These are phyloP conservation scores for Dipodomys ordii DNA, from an alignment of 2,113 vertebrate genomes.

Conservation along the genomic window DNA sequence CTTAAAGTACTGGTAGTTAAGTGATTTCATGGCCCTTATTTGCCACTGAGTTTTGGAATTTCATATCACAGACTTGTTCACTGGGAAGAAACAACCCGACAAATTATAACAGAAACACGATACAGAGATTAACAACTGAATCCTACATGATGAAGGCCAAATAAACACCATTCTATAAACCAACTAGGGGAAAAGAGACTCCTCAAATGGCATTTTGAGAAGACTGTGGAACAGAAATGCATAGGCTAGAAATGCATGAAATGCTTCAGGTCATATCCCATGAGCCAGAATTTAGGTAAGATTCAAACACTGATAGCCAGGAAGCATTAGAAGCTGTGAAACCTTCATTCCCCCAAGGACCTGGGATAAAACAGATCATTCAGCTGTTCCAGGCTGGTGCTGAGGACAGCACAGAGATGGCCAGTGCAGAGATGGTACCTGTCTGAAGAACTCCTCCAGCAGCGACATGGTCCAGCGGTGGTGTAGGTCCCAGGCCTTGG, in stretches of 20 bases:
- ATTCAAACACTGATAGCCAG: background rate
- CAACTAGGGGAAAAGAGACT: background rate
- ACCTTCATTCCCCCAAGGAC: background rate
- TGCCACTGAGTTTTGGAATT: conserved; percentile 10
- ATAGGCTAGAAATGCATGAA: background rate
- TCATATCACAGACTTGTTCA: background rate
- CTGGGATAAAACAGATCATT: too few species aligned
- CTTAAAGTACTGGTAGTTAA: background rate
- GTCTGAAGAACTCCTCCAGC: conserved; percentile 98
- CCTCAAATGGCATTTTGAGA: background rate
- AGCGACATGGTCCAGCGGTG: conserved; percentile 98
- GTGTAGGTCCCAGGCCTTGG: conserved; percentile 97
- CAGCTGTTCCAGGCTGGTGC: background rate
- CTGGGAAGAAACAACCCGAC: background rate
- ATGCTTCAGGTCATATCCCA: background rate
- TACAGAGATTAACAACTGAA: background rate
- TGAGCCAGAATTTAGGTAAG: conserved; percentile 2
- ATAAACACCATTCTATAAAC: background rate
- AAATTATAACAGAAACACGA: background rate
- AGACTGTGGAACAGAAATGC: background rate
- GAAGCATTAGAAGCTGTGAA: background rate
- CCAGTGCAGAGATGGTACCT: conserved; percentile 84
- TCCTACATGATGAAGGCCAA: background rate
- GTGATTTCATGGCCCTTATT: background rate
- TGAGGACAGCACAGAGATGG: background rate